These are phyloP conservation scores for Leucoma salicis DNA, from an alignment of 2,888 invertebrate species.

Conservation along the genomic window DNA sequence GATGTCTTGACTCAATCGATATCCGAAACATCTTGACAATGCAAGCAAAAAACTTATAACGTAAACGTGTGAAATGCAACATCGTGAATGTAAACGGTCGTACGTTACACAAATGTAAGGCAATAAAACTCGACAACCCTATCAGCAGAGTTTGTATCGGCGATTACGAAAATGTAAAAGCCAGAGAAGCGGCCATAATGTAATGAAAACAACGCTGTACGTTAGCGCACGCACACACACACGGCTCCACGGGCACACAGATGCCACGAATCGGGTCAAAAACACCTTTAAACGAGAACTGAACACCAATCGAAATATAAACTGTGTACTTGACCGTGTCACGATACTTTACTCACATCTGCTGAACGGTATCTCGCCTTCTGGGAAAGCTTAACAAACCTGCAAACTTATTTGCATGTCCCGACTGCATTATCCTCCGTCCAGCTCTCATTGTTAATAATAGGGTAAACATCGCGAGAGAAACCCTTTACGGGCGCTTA, in stretches of 20 bases:
- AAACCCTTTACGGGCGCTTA: constrained; percentile 63
- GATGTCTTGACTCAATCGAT: no score
- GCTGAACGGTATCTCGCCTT: constrained; percentile 77
- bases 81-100: constrained; percentile 27
- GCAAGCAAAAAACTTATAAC: constrained; percentile 17
- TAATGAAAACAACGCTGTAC: constrained; percentile 73
- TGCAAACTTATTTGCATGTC: constrained; percentile 78
- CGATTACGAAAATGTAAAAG: constrained; percentile 78
- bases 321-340: constrained; percentile 77
- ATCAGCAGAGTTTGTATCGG: constrained; percentile 62
- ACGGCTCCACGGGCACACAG: constrained; percentile 43
- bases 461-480: constrained; percentile 69
- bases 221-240: constrained; percentile 62
- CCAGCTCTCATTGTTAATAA: constrained; percentile 65
- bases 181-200: constrained; percentile 75
- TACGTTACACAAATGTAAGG: constrained; percentile 39
- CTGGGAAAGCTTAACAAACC: constrained; percentile 77
- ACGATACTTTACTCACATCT: constrained; percentile 69
- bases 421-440: constrained; percentile 66
- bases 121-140: constrained; percentile 61
- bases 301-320: constrained; percentile 74
- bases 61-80: constrained; percentile 37
- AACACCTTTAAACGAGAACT: constrained; percentile 77
- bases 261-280: constrained; percentile 74
- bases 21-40: constrained; percentile 19